Base-by-base conservation (phyloP, 2,888 invertebrate genomes). In the Pasiphila rectangulata region DNA sequence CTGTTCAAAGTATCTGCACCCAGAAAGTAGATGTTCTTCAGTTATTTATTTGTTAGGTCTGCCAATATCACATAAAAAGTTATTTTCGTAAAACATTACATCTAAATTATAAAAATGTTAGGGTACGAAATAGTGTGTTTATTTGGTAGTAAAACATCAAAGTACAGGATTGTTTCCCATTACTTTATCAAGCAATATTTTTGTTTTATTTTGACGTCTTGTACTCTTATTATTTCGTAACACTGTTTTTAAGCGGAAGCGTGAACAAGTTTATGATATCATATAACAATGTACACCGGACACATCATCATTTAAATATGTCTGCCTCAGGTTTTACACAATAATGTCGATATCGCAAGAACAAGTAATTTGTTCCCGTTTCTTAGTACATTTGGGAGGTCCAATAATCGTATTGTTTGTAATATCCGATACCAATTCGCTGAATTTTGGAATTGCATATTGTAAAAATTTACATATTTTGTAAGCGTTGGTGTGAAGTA, bases 311-410 rank as follows among this genome's bases (percentile, higher is more conserved):
- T 42, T 45, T 34, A 25, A 19, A 46, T 44, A 37, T 57, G 61
- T 65, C 16, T 13, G 21, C 62, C 66, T 69, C 62, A 63, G 71
- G 72, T 72, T 67, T 16, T n/a, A 39, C 16, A 13, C n/a, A 12
- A 19, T 27, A 29, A 30, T 7, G 30, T n/a, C 30, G 16, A 30
- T 30, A 30, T n/a, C 16, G 16, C n/a, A 16, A n/a, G n/a, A 16
- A 12, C 13, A 2, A 7, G 58, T 60, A 64, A 62, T 67, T 70
- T 68, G 65, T 69, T 69, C 51, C 49, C 46, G 61, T 71, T 67
- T 64, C 57, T 46, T 43, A 56, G 38, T 27, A 54, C 38, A 39
- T 45, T 52, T 45, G 30, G 37, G 42, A 54, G 40, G 44, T 46
- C 46, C 36, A 38, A 38, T 41, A n/a, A 13, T 7, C 2, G 9